Evolutionary conservation across 2,797 vertebrate species (phyloP).

Genomic region (Alosa sapidissima): DNA sequence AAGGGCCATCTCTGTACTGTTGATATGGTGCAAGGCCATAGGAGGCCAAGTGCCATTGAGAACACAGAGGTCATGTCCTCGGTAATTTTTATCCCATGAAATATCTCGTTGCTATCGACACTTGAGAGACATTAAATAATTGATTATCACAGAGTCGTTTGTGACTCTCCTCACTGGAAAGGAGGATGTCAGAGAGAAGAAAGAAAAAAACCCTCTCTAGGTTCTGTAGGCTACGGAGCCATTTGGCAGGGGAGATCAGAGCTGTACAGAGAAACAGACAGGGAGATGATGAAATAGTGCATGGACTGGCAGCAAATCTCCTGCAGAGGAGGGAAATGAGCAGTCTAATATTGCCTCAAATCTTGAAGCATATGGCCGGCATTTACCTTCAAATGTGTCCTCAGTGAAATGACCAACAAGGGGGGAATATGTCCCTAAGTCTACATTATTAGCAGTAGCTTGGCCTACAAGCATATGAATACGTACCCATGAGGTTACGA

Average conservation of each 20-base stretch:
- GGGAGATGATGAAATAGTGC: conserved; percentile 10
- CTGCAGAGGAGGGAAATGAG: conserved; percentile 17
- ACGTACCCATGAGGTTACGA: neutral
- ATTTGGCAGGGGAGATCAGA: conserved; percentile 9
- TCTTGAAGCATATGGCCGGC: neutral
- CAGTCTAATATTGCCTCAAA: conserved; percentile 6
- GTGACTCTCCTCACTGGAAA: conserved; percentile 1
- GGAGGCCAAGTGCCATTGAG: neutral
- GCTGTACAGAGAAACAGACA: neutral
- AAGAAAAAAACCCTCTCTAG: conserved; percentile 1
- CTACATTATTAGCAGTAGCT: neutral
- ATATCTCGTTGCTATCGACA: neutral
- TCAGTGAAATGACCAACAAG: conserved; percentile 1
- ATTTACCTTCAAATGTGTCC: conserved; percentile 10
- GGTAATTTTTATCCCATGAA: neutral
- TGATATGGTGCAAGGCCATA: neutral
- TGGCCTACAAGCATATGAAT: neutral
- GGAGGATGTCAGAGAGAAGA: neutral
- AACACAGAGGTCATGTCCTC: conserved; percentile 12
- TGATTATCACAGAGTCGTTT: conserved; percentile 18
- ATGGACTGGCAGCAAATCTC: conserved; percentile 2
- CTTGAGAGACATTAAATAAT: conserved; percentile 18
- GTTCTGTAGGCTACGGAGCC: neutral
- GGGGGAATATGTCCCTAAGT: neutral
- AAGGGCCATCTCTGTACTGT: neutral